Percentiles rank a stretch among this genome's conserved stretches.
Conservation (phyloP, 2,888 invertebrate genomes). For the Eulithis testata region DNA sequence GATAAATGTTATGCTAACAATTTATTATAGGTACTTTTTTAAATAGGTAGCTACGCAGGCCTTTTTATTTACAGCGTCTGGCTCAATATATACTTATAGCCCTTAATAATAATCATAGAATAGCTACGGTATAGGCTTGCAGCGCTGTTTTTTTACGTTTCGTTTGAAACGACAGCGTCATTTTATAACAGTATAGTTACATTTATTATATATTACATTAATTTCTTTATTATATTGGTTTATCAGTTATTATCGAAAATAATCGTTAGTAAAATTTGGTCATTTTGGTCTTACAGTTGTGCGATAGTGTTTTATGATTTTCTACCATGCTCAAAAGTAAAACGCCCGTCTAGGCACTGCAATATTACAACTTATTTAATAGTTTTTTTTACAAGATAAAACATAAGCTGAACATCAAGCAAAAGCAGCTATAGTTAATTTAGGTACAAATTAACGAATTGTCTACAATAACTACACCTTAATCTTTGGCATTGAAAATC, state of each 20-base stretch:
- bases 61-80: slow-evolving; percentile 14
- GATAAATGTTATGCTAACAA: too few relatives aligned
- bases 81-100: neutral
- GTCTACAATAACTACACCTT: slow-evolving; percentile 20
- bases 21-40: neutral
- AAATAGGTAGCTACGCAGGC: neutral
- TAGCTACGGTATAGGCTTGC: neutral
- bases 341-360: slow-evolving; percentile 41
- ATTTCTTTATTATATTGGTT: slow-evolving; percentile 4
- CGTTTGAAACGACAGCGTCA: too few relatives aligned
- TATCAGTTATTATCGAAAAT: slow-evolving; percentile 3
- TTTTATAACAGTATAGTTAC: neutral
- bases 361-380: slow-evolving; percentile 39
- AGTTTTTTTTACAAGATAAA: slow-evolving; percentile 20
- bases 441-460: slow-evolving; percentile 24
- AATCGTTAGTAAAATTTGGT: slow-evolving; percentile 15
- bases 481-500: slow-evolving; percentile 42
- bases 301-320: slow-evolving; percentile 3
- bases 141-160: too few relatives aligned
- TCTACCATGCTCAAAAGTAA: slow-evolving; percentile 8
- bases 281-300: slow-evolving; percentile 22
- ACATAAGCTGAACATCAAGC: slow-evolving; percentile 39
- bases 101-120: neutral
- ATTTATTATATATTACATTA: neutral
- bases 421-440: slow-evolving; percentile 18